Conservation (phyloP, 1,140 invertebrate species). For the Caenorhabditis elegans region DNA sequence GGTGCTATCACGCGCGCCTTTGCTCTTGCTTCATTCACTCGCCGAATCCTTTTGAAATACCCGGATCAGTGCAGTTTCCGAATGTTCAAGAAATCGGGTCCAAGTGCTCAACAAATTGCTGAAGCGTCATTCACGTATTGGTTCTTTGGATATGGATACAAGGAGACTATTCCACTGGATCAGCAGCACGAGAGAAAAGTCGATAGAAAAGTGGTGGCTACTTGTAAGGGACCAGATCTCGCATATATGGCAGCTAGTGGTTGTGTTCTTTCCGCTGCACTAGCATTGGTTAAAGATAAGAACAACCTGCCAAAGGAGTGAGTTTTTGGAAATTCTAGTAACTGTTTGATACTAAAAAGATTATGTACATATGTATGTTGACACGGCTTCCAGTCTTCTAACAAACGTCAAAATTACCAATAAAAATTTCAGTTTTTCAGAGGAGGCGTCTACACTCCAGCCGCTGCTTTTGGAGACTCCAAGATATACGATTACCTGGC, state of each 20-base stretch:
- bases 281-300: slow-evolving; percentile 77
- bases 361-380: too few relatives aligned
- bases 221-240: slow-evolving; percentile 71
- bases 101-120: slow-evolving; percentile 58
- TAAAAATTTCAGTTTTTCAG: slow-evolving; percentile 54
- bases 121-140: slow-evolving; percentile 62
- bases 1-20: slow-evolving; percentile 73
- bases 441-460: slow-evolving; percentile 63
- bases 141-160: slow-evolving; percentile 77
- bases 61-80: slow-evolving; percentile 57
- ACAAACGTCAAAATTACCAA: neutral
- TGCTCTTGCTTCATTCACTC: slow-evolving; percentile 71
- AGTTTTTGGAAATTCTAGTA: too few relatives aligned
- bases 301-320: slow-evolving; percentile 77
- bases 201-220: slow-evolving; percentile 76
- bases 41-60: slow-evolving; percentile 59
- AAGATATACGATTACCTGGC: slow-evolving; percentile 62
- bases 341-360: too few relatives aligned
- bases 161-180: slow-evolving; percentile 72
- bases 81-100: slow-evolving; percentile 61
- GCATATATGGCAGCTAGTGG: slow-evolving; percentile 81
- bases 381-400: too few relatives aligned
- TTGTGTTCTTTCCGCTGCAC: slow-evolving; percentile 74
- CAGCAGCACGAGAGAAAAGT: slow-evolving; percentile 70
- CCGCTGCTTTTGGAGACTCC: slow-evolving; percentile 61